A percentile compares a stretch with the other conserved stretches of the same genome.
Evolutionary conservation across 2,888 invertebrate species (phyloP).

Genomic region (Xylota sylvarum): DNA sequence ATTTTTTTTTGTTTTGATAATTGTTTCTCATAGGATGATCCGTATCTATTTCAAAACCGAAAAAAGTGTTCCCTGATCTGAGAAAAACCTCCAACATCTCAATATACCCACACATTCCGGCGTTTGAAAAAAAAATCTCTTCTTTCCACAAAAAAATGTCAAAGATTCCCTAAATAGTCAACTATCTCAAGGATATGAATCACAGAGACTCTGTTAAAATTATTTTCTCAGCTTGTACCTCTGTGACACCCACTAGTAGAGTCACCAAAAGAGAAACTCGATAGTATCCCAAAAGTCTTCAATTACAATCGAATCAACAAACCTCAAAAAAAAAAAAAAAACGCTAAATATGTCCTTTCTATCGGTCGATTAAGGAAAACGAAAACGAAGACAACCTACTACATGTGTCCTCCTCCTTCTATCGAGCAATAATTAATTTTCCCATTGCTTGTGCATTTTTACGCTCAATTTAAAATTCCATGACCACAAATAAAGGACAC

Average conservation of each 20-base stretch:
- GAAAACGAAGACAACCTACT: not conserved
- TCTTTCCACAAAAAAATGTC: constrained; percentile 20
- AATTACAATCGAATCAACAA: constrained; percentile 47
- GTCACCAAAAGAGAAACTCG: constrained; percentile 52
- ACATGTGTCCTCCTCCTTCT: constrained; percentile 3
- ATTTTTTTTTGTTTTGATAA: too few relatives aligned
- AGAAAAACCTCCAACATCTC: constrained; percentile 28
- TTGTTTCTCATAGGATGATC: too few relatives aligned
- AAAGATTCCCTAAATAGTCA: constrained; percentile 29
- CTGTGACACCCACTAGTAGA: constrained; percentile 36
- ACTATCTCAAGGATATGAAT: constrained; percentile 56
- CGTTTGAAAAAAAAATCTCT: constrained; percentile 1
- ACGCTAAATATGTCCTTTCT: constrained; percentile 50
- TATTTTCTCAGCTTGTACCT: constrained; percentile 34
- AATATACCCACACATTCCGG: constrained; percentile 17
- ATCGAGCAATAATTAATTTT: constrained; percentile 73
- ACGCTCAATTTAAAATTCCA: constrained; percentile 72
- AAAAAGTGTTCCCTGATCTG: not conserved
- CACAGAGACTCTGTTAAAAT: constrained; percentile 15
- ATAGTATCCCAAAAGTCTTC: constrained; percentile 65
- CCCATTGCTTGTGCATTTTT: constrained; percentile 63
- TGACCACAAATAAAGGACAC: constrained; percentile 38
- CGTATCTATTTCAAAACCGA: constrained; percentile 36
- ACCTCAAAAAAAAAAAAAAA: constrained; percentile 7
- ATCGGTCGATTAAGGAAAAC: constrained; percentile 19